Conservation (phyloP, 1,140 invertebrate species). For the Diachasma alloeum region DNA sequence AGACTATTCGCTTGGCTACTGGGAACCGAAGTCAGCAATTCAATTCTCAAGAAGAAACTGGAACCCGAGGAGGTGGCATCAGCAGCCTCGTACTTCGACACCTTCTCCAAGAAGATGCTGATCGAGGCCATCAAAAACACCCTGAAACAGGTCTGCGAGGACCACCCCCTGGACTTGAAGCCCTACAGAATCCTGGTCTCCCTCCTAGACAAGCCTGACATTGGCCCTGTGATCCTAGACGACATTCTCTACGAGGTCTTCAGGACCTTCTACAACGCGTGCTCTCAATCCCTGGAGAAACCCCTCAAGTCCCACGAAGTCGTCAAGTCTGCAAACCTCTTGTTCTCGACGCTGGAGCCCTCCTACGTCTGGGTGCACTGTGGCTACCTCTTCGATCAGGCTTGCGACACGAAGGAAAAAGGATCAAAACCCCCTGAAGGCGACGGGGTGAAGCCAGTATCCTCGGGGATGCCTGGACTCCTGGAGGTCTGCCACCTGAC, state of each 20-base stretch:
- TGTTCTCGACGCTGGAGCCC: constrained; percentile 86
- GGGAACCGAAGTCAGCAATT: constrained; percentile 74
- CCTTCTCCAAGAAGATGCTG: constrained; percentile 75
- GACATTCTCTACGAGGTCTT: constrained; percentile 88
- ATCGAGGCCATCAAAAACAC: constrained; percentile 73
- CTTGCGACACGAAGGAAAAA: constrained; percentile 62
- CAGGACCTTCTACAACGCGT: constrained; percentile 68
- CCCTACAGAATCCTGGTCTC: constrained; percentile 88
- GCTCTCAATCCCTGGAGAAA: constrained; percentile 45
- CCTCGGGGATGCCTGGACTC: constrained; percentile 69
- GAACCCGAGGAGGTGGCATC: constrained; percentile 49
- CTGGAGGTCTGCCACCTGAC: constrained; percentile 77
- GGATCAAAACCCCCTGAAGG: constrained; percentile 5
- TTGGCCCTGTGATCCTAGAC: constrained; percentile 85
- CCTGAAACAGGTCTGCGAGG: constrained; percentile 68
- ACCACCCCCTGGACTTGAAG: constrained; percentile 74
- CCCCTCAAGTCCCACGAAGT: constrained; percentile 67
- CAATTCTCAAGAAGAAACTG: constrained; percentile 64
- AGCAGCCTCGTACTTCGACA: constrained; percentile 75
- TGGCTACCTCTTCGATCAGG: constrained; percentile 74
- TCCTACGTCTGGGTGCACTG: constrained; percentile 89
- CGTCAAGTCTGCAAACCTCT: constrained; percentile 84
- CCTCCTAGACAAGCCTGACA: constrained; percentile 88
- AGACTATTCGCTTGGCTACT: constrained; percentile 86
- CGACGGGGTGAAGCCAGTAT: constrained; percentile 64